Evolutionary conservation across 2,888 invertebrate genomes (phyloP).

Genomic region (Eudemis profundana): DNA sequence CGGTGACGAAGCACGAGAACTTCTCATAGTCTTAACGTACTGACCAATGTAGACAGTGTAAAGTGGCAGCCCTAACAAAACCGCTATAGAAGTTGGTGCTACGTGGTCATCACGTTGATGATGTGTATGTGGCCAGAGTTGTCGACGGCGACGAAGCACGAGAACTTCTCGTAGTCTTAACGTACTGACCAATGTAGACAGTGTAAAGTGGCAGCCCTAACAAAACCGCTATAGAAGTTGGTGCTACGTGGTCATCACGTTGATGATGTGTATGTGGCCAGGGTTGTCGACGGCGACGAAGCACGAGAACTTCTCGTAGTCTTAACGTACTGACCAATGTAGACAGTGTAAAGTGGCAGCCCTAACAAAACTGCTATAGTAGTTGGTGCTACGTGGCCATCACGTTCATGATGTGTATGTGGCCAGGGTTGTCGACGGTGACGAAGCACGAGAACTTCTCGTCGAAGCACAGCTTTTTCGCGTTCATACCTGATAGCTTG

Average conservation of each 20-base stretch:
- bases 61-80: conserved; percentile 14
- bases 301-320: background rate
- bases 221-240: conserved; percentile 34
- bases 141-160: too few relatives aligned
- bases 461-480: conserved; percentile 72
- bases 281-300: background rate
- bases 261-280: background rate
- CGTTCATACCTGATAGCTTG: conserved; percentile 77
- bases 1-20: too few relatives aligned
- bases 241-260: conserved; percentile 62
- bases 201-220: conserved; percentile 3
- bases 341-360: conserved; percentile 1
- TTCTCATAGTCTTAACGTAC: background rate
- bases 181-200: conserved; percentile 10
- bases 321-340: conserved; percentile 9
- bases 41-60: conserved; percentile 5
- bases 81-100: conserved; percentile 50
- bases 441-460: conserved; percentile 85
- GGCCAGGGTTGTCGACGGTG: conserved; percentile 86
- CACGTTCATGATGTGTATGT: conserved; percentile 85
- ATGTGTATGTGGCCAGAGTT: too few relatives aligned
- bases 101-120: conserved; percentile 57
- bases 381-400: conserved; percentile 57
- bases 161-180: background rate
- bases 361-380: conserved; percentile 14